Conservation (phyloP, 2,888 invertebrate genomes). For the Oegoconia quadripuncta region DNA sequence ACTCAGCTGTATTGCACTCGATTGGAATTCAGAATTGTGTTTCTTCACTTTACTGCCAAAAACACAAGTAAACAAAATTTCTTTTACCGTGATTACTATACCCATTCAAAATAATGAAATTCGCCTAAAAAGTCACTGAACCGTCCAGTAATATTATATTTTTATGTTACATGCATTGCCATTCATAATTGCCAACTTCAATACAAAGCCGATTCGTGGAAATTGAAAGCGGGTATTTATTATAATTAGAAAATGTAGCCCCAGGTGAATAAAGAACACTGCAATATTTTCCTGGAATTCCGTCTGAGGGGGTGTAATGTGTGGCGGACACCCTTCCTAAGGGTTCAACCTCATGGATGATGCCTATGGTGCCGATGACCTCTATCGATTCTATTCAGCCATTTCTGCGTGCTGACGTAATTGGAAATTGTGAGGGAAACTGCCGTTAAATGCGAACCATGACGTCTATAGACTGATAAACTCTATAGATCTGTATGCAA, state of each 20-base stretch:
- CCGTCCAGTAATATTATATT: too few species aligned
- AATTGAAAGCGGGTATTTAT: not conserved
- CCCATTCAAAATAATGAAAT: too few species aligned
- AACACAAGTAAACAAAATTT: too few species aligned
- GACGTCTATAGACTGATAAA: not conserved
- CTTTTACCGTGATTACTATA: too few species aligned
- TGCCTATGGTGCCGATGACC: slow-evolving; percentile 75
- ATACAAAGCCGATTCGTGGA: not conserved
- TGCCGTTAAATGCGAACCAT: not conserved
- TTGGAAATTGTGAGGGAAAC: slow-evolving; percentile 53
- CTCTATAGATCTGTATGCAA: not conserved
- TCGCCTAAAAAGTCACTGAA: too few species aligned
- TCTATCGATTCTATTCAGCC: slow-evolving; percentile 74
- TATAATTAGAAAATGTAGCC: slow-evolving; percentile 29
- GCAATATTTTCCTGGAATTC: slow-evolving; percentile 64
- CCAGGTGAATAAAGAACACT: slow-evolving; percentile 58
- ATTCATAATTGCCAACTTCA: not conserved
- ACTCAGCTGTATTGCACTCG: too few species aligned
- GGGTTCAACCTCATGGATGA: slow-evolving; percentile 67
- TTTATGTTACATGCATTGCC: too few species aligned
- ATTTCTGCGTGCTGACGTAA: slow-evolving; percentile 64
- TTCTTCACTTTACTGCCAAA: too few species aligned
- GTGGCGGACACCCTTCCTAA: slow-evolving; percentile 62
- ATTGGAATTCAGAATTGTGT: too few species aligned
- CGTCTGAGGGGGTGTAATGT: slow-evolving; percentile 59